Percentiles rank a stretch among this genome's conserved stretches.
Conservation (phyloP, 2,888 invertebrate species). For the Leptothorax acervorum region DNA sequence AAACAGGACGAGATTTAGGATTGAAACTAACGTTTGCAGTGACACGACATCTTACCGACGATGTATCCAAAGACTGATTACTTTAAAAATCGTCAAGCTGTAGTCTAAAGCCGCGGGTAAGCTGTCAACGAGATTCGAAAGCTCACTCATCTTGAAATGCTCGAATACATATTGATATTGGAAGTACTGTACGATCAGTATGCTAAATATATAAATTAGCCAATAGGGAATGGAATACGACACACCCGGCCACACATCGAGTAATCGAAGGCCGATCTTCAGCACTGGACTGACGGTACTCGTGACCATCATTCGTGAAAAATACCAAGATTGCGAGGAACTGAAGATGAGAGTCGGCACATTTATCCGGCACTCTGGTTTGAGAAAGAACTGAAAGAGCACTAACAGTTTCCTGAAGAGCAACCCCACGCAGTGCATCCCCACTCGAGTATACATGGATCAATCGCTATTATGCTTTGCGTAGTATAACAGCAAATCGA, state of each 20-base stretch:
- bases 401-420: not conserved
- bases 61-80: slow-evolving; percentile 17
- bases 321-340: not conserved
- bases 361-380: not conserved
- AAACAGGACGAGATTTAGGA: not conserved
- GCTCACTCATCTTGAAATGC: slow-evolving; percentile 26
- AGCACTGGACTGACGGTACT: slow-evolving; percentile 36
- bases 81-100: slow-evolving; percentile 2
- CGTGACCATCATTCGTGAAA: slow-evolving; percentile 2
- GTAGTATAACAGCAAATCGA: not conserved
- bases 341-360: not conserved
- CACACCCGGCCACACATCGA: slow-evolving; percentile 53
- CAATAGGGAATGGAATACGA: not conserved
- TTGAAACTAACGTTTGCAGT: not conserved
- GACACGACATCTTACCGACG: slow-evolving; percentile 25
- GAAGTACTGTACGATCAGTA: slow-evolving; percentile 16
- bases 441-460: slow-evolving; percentile 6
- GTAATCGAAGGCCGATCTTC: slow-evolving; percentile 47
- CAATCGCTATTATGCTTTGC: not conserved
- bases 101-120: not conserved
- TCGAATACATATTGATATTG: slow-evolving; percentile 19
- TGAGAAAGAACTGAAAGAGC: not conserved
- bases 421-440: not conserved
- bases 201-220: not conserved
- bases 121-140: slow-evolving; percentile 30